Evolutionary conservation across 1,140 invertebrate genomes (phyloP).

Genomic region (Drosophila truncata): DNA sequence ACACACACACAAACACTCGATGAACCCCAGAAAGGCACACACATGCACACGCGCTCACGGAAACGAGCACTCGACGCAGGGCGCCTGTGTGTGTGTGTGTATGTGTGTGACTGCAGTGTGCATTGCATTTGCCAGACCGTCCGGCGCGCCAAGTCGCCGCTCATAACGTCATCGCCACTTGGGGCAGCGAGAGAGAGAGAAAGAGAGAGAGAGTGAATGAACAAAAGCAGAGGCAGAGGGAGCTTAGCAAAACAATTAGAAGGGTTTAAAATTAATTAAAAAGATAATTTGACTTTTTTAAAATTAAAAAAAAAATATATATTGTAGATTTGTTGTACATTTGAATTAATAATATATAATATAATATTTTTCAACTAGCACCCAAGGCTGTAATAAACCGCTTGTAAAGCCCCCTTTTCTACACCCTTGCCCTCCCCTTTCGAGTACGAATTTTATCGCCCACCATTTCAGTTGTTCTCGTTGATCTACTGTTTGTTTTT

Average conservation of each 20-base stretch:
- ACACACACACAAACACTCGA: slow-evolving; percentile 46
- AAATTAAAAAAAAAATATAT: neutral
- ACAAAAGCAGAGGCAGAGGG: neutral
- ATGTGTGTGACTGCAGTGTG: slow-evolving; percentile 31
- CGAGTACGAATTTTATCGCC: slow-evolving; percentile 76
- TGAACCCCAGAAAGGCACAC: slow-evolving; percentile 48
- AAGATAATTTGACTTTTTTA: neutral
- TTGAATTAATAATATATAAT: no score
- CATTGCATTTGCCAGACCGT: slow-evolving; percentile 70
- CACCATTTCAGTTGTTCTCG: slow-evolving; percentile 70
- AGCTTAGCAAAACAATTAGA: no score
- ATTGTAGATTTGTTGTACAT: no score
- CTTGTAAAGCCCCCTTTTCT: neutral
- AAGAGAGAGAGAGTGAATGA: slow-evolving; percentile 10
- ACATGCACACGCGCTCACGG: slow-evolving; percentile 13
- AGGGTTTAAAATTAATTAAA: neutral
- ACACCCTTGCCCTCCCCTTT: slow-evolving; percentile 25
- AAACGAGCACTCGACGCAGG: slow-evolving; percentile 30
- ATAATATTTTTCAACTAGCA: neutral
- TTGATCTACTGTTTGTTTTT: slow-evolving; percentile 67
- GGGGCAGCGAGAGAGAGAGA: neutral
- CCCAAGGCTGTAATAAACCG: neutral
- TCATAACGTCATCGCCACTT: slow-evolving; percentile 70
- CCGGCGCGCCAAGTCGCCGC: slow-evolving; percentile 52
- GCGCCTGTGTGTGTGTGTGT: slow-evolving; percentile 23